Evolutionary conservation across 2,888 invertebrate genomes (phyloP), one percentile per base, ranked within the genome.

Genomic region (Dynastes tityus): DNA sequence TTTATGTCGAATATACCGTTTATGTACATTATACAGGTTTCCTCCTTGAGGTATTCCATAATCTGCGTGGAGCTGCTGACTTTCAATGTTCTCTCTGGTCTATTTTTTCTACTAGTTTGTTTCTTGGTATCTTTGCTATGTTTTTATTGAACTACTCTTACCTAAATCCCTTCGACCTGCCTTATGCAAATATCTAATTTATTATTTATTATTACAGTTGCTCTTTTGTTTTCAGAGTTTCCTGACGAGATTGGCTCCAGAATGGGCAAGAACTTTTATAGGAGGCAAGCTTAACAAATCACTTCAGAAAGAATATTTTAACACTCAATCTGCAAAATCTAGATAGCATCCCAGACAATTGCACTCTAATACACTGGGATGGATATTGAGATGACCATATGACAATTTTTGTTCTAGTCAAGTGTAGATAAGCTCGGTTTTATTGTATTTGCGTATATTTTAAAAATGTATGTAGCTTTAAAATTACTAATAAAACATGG

Each of bases 241-340:
- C 85, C 89, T 93, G 83, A 89, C 91, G 0, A 89, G 91, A 76
- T 82, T 93, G 13, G 87, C 91, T 0, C 95, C 95, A 0, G 91
- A 91, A 13, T 93, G 93, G 93, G 82, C 93, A 1, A 89, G 94
- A 81, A 92, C 90, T 70, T 91, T 92, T 83, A 86, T 94, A 45
- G 94, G 94, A 1, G 89, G 89, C 9, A 83, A 88, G 2, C 84
- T 95, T 83, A 94, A 93, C 86, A 87, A 90, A 81, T 87, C 88
- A 16, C 91, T 95, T 82, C 88, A 93, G 11, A 87, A 90, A 58
- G 95, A 95, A 82, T 94, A 94, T 85, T 89, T 92, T 63, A 88
- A 53, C 13, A 76, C 45, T 11, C 45, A 78, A 49, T 5, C 53
- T 0, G 27, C 8, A 32, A 45, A 49, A 63, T 45, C 8, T 8